Evolutionary conservation across 2,888 invertebrate genomes (phyloP), one percentile per base, ranked within the genome.

Genomic region (Platycheirus rosarum): DNA sequence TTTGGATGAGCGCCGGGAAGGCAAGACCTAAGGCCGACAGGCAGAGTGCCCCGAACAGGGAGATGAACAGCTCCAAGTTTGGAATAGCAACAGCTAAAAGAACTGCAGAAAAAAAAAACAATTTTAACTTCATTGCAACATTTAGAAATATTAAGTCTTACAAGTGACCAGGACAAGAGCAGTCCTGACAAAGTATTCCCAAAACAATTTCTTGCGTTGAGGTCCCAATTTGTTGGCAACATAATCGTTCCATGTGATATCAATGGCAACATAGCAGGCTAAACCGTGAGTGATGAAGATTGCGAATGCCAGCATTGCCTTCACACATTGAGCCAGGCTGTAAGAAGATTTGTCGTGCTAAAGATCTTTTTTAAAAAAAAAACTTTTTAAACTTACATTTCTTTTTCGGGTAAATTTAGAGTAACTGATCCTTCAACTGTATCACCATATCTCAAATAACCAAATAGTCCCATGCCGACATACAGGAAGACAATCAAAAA

Each of bases 191-290:
- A 93, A 87, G 89, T 96, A 97, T 89, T 97, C 97, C 92, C 94
- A 94, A 53, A 95, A 85, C 0, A 93, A 46, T 84, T 93, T 92
- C 84, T 92, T 92, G 4, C 92, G 91, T 89, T 92, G 93, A 87
- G 93, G 93, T 53, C 93, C 92, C 48, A 95, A 90, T 84, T 91
- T 92, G 7, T 92, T 91, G 13, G 91, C 90, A 7, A 95, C 91
- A 88, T 95, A 95, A 70, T 95, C 94, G 86, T 96, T 97, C 97
- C 97, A 98, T 49, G 96, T 92, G 85, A 99, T 97, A 87, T 97
- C 96, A 86, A 98, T 95, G 6, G 98, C 98, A 1, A 99, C 98
- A 90, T 98, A 99, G 90, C 97, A 96, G 87, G 98, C 98, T 35
- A 99, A 92, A 0, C 96, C 96, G 89, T 98, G 98, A 0, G 98